Conservation (phyloP, 2,888 invertebrate genomes). For the Drosophila multiciliata region DNA sequence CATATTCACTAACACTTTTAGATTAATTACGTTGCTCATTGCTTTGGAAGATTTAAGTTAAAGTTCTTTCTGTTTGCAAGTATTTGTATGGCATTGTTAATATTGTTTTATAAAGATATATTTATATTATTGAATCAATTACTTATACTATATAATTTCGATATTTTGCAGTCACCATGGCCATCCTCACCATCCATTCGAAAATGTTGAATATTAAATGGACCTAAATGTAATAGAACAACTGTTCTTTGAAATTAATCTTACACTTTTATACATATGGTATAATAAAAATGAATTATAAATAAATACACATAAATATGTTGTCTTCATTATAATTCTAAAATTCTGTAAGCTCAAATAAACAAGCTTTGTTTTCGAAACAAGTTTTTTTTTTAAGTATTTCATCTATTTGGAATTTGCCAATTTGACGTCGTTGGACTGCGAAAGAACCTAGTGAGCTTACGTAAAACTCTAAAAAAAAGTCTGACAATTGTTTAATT, state of each 20-base stretch:
- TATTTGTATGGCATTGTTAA: neutral
- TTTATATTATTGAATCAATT: neutral
- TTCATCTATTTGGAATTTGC: constrained; percentile 15
- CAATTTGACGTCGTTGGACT: constrained; percentile 41
- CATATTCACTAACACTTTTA: neutral
- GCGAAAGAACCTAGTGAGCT: constrained; percentile 17
- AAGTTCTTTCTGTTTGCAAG: neutral
- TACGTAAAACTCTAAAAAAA: constrained; percentile 58
- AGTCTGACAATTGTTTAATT: constrained; percentile 57
- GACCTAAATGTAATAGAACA: neutral
- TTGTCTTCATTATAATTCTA: constrained; percentile 16
- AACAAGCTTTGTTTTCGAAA: constrained; percentile 42
- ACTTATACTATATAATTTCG: constrained; percentile 8
- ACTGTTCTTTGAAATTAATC: constrained; percentile 9
- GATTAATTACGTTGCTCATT: neutral
- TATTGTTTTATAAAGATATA: neutral
- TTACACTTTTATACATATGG: constrained; percentile 2
- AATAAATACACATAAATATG: constrained; percentile 11
- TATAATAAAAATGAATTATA: constrained; percentile 20
- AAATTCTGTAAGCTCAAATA: constrained; percentile 35
- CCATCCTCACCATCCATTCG: constrained; percentile 88
- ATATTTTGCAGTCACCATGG: constrained; percentile 85
- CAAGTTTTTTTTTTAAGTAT: constrained; percentile 34
- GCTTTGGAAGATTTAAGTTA: neutral
- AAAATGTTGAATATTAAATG: constrained; percentile 87